Evolutionary conservation across 2,113 vertebrate genomes (phyloP).

Genomic region (Rostratula benghalensis): DNA sequence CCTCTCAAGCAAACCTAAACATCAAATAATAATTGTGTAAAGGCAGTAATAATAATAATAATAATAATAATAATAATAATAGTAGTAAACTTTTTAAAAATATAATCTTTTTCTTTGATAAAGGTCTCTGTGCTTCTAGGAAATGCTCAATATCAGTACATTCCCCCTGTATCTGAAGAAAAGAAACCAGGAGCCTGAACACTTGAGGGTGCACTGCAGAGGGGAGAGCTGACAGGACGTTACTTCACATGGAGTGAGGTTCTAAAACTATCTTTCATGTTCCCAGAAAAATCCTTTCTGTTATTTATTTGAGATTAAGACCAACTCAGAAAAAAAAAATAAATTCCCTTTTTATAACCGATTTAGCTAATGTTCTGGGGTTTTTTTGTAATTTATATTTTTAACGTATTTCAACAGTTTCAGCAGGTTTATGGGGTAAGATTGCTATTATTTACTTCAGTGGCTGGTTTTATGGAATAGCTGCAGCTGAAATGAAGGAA

Average conservation of each 20-base stretch:
- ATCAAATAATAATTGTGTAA: slow-evolving; percentile 66
- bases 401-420: slow-evolving; percentile 68
- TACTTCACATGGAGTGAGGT: slow-evolving; percentile 7
- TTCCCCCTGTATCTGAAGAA: neutral
- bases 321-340: neutral
- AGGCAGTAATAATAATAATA: slow-evolving; percentile 33
- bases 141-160: slow-evolving; percentile 40
- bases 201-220: neutral
- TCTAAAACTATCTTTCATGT: slow-evolving; percentile 31
- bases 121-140: slow-evolving; percentile 4
- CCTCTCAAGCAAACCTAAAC: slow-evolving; percentile 59
- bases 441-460: slow-evolving; percentile 67
- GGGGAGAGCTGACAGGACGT: neutral
- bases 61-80: slow-evolving; percentile 17
- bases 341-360: neutral
- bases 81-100: too few species aligned
- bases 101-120: slow-evolving; percentile 35
- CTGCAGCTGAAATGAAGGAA: slow-evolving; percentile 42
- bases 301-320: slow-evolving; percentile 57
- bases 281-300: neutral
- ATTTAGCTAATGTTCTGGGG: slow-evolving; percentile 43
- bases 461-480: slow-evolving; percentile 64
- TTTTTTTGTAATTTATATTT: slow-evolving; percentile 44
- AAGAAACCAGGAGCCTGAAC: neutral
- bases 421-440: slow-evolving; percentile 66